These are phyloP conservation scores for Pitangus sulphuratus DNA, from an alignment of 2,797 vertebrate species.

Conservation along the genomic window DNA sequence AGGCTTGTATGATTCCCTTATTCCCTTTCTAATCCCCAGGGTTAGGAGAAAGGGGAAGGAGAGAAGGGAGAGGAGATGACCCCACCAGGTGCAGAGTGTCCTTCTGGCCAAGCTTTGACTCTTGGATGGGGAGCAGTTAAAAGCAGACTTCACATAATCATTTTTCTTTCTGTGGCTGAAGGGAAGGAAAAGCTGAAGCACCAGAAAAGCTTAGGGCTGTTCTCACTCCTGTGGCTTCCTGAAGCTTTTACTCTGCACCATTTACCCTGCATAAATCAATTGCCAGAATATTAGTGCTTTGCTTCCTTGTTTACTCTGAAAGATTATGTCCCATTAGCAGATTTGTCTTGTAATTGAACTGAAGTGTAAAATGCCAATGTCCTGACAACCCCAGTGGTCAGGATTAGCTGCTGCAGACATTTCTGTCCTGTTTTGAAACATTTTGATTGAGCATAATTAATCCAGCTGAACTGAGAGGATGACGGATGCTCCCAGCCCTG, in stretches of 20 bases:
- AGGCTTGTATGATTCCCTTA: background rate
- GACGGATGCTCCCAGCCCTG: background rate
- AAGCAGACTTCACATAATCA: background rate
- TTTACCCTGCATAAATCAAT: conserved; percentile 64
- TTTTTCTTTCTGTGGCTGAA: background rate
- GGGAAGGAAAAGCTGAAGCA: background rate
- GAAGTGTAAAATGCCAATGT: conserved; percentile 55
- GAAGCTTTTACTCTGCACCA: conserved; percentile 49
- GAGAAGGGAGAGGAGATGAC: background rate
- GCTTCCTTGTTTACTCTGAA: conserved; percentile 57
- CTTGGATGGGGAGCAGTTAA: background rate
- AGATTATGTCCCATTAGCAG: conserved; percentile 65
- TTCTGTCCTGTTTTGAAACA: background rate
- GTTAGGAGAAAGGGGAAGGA: background rate
- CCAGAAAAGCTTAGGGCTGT: background rate
- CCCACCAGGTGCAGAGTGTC: background rate
- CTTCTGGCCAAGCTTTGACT: background rate
- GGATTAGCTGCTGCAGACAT: conserved; percentile 37
- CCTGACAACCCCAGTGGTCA: conserved; percentile 14
- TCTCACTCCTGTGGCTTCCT: background rate
- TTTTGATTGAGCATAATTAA: conserved; percentile 54
- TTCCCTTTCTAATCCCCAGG: background rate
- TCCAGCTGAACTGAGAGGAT: background rate
- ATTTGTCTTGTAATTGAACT: conserved; percentile 69
- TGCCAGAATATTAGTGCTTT: conserved; percentile 46